Evolutionary conservation across 2,797 vertebrate genomes (phyloP).

Genomic region (Thunnus albacares): DNA sequence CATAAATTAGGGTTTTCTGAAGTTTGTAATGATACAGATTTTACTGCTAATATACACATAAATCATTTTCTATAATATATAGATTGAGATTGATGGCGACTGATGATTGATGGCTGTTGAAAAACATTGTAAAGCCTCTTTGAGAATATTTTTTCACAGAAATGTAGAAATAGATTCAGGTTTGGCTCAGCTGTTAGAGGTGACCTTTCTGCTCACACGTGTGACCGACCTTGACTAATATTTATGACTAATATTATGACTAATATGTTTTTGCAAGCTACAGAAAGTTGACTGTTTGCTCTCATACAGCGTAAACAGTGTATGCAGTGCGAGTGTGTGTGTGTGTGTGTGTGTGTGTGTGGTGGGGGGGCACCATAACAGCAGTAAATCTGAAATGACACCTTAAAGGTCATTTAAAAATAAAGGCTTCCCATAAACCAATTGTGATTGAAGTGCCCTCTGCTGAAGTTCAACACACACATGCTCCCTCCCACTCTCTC

Average conservation of each 20-base stretch:
- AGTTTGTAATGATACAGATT: not conserved
- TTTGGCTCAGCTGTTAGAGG: not conserved
- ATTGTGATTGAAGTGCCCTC: conserved; percentile 33
- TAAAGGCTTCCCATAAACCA: conserved; percentile 37
- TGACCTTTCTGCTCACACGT: conserved; percentile 2
- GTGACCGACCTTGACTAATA: conserved; percentile 3
- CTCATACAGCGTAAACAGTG: too few species aligned
- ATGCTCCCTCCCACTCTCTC: not conserved
- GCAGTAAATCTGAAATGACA: conserved; percentile 41
- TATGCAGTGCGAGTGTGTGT: too few species aligned
- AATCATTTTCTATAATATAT: not conserved
- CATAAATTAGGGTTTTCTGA: too few species aligned
- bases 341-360: too few species aligned
- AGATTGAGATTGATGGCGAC: not conserved
- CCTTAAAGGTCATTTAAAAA: conserved; percentile 60
- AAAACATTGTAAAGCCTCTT: conserved; percentile 4
- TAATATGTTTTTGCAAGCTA: conserved; percentile 6
- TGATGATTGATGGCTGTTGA: not conserved
- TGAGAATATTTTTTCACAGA: not conserved
- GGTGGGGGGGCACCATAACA: too few species aligned
- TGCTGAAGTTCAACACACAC: conserved; percentile 29
- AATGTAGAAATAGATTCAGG: not conserved
- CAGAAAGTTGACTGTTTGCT: not conserved
- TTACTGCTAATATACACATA: not conserved
- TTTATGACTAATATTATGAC: not conserved